Base-by-base conservation (phyloP, 2,797 vertebrate species). In the Hydrocynus forskahlii region DNA sequence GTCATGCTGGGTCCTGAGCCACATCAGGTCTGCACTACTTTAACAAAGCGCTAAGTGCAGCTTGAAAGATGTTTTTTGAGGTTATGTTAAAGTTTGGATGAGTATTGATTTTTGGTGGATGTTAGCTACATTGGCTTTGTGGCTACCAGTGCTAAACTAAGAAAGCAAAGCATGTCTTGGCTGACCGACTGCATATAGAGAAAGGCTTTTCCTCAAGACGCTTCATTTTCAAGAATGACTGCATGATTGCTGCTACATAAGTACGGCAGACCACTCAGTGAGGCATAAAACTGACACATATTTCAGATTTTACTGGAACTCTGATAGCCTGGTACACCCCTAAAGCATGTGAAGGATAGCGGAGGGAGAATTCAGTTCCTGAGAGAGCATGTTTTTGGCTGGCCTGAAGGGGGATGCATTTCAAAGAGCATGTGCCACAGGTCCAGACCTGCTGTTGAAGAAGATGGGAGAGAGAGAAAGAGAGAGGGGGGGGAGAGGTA, bases 381-480 rank as follows among this genome's bases (percentile, higher is more conserved):
- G 79, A 88, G 68, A 89, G 64, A 25, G 50, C 48, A 62, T 81
- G 93, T 94, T 92, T 93, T 94, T 93, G 86, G 87, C 89, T 94
- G 89, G 91, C 94, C 94, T 91, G 90, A 88, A 86, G 85, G 93
- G 92, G 91, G 92, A 93, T 79, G 35, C 90, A 93, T 94, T 96
- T 95, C 90, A 94, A 95, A 95, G 91, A 69, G 91, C 87, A 74
- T 91, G 92, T 89, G 92, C 89, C 92, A 92, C 96, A 96, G 94
- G 96, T 95, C 94, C 90, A 92, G 95, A 91, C 96, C 93, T 96
- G 96, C 94, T 92, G 91, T 87, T 91, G 83, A 83, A 85, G 85
- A 19, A 83, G 85, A 89, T 81, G 88, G 82, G 81, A 86, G 90
- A 91, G 78, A 48, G 45, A 48, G 45, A 48, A 43, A 43, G 68